These are phyloP conservation scores for Prolemur simus DNA, from an alignment of 2,113 vertebrate genomes.

Conservation along the genomic window DNA sequence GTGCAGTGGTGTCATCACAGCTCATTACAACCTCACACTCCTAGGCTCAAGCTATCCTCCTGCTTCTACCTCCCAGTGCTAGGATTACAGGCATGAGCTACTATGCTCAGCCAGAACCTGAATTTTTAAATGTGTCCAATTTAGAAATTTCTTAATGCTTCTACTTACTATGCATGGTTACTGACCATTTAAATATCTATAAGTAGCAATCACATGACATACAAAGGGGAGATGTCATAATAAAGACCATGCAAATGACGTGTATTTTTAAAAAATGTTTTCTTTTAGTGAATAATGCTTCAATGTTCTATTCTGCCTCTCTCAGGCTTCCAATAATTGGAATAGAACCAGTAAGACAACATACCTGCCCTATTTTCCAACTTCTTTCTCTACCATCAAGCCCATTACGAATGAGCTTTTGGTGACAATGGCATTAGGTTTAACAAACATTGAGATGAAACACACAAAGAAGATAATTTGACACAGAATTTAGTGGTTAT, in stretches of 20 bases:
- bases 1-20: no score
- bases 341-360: neutral
- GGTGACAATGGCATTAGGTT: neutral
- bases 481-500: neutral
- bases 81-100: no score
- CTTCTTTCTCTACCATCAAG: neutral
- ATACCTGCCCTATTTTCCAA: neutral
- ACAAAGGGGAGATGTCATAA: neutral
- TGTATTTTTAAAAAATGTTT: neutral
- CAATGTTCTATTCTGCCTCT: neutral
- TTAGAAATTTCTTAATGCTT: neutral
- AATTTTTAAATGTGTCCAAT: constrained; percentile 1
- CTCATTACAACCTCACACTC: neutral
- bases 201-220: neutral
- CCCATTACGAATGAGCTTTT: neutral
- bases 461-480: constrained; percentile 16
- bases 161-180: neutral
- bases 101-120: neutral
- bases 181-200: neutral
- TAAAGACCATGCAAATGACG: neutral
- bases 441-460: constrained; percentile 1
- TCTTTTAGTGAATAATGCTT: neutral
- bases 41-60: neutral
- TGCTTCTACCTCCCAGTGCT: no score
- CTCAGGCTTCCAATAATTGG: neutral